Evolutionary conservation across 1,140 invertebrate genomes (phyloP).

Genomic region (Pseudobourletiella spinata): DNA sequence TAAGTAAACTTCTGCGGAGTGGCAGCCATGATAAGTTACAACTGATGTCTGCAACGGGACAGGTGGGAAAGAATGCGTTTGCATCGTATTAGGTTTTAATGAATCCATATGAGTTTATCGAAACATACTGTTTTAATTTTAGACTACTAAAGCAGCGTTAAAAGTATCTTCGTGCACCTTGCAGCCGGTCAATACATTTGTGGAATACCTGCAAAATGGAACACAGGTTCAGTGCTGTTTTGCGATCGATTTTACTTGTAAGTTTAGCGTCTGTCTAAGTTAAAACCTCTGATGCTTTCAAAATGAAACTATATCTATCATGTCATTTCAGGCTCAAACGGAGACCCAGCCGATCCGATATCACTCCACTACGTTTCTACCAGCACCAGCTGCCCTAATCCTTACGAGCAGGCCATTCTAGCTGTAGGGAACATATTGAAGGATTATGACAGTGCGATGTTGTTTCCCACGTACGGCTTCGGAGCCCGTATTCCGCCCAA

Average conservation of each 20-base stretch:
- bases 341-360: constrained; percentile 36
- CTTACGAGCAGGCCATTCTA: constrained; percentile 50
- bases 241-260: constrained; percentile 55
- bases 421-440: constrained; percentile 56
- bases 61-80: not conserved
- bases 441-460: constrained; percentile 51
- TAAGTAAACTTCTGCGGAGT: not conserved
- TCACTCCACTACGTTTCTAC: constrained; percentile 51
- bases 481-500: constrained; percentile 48
- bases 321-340: constrained; percentile 51
- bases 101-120: not conserved
- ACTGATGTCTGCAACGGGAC: not conserved
- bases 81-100: not conserved
- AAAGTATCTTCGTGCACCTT: not conserved
- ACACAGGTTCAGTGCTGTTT: constrained; percentile 45
- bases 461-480: constrained; percentile 52
- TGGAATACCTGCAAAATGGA: constrained; percentile 48
- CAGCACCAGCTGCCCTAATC: constrained; percentile 42
- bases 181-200: constrained; percentile 16
- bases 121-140: not conserved
- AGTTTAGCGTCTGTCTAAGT: too few species aligned
- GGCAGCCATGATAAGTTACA: not conserved
- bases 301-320: not conserved
- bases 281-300: too few species aligned
- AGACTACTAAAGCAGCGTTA: not conserved